A percentile compares a stretch with the other conserved stretches of the same genome.
Conservation (phyloP, 1,140 invertebrate species). For the Caenorhabditis tropicalis region DNA sequence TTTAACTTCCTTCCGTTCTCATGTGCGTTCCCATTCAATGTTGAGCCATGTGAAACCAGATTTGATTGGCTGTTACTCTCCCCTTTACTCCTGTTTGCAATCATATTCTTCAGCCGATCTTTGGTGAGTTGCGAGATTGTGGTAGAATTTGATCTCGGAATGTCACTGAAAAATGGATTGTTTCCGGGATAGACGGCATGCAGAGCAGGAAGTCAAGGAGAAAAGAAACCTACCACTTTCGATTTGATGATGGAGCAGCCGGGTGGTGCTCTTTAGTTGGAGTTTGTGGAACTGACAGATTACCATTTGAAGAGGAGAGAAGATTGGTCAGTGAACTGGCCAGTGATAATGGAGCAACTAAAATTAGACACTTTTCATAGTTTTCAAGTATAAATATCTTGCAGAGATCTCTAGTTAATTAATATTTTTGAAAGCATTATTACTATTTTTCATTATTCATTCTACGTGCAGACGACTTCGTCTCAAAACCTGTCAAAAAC, state of each 20-base stretch:
- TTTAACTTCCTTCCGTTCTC: constrained; percentile 6
- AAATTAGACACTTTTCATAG: not conserved
- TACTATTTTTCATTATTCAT: no score
- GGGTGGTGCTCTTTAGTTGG: constrained; percentile 31
- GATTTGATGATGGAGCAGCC: constrained; percentile 1
- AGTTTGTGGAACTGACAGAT: constrained; percentile 1
- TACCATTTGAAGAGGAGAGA: constrained; percentile 6
- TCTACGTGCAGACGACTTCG: not conserved
- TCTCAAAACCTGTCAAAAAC: not conserved
- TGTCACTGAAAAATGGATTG: constrained; percentile 14
- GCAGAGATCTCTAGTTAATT: no score
- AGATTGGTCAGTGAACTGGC: constrained; percentile 4
- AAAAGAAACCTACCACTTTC: constrained; percentile 21
- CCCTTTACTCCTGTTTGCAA: constrained; percentile 38
- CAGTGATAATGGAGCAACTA: not conserved
- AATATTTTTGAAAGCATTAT: no score
- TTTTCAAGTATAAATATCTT: no score
- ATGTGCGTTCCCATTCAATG: not conserved
- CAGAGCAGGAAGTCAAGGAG: not conserved
- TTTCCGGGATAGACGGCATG: not conserved
- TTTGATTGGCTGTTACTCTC: constrained; percentile 39
- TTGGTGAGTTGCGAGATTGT: constrained; percentile 26
- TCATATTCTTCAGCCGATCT: constrained; percentile 50
- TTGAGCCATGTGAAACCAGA: not conserved
- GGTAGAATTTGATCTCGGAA: constrained; percentile 9